A percentile compares a stretch with the other conserved stretches of the same genome.
These are phyloP conservation scores for Lordiphosa andalusiaca DNA, from an alignment of 2,888 invertebrate species.

Conservation along the genomic window DNA sequence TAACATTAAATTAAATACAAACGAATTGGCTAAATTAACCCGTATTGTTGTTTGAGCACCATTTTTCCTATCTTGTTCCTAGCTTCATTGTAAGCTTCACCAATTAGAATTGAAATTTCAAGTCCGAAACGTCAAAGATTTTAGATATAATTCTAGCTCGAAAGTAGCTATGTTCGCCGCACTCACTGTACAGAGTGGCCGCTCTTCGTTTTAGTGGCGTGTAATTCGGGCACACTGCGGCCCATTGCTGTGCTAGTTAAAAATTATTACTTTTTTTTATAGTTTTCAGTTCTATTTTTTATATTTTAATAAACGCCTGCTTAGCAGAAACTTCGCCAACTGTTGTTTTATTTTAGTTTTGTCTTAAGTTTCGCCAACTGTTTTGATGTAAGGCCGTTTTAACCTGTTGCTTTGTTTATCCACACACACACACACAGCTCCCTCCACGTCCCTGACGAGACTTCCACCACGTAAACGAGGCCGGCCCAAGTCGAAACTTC, in stretches of 20 bases:
- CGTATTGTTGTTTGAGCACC: too few relatives aligned
- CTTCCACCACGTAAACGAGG: conserved; percentile 65
- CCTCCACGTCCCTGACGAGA: conserved; percentile 51
- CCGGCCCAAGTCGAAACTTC: conserved; percentile 59
- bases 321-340: conserved; percentile 25
- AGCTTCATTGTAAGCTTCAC: too few relatives aligned
- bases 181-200: too few relatives aligned
- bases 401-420: conserved; percentile 33
- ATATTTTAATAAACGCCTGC: conserved; percentile 49
- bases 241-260: background rate
- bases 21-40: too few relatives aligned
- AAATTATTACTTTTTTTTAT: conserved; percentile 52
- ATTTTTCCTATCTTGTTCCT: too few relatives aligned
- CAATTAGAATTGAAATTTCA: too few relatives aligned
- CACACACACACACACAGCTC: conserved; percentile 6
- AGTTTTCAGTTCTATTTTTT: conserved; percentile 19
- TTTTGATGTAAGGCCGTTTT: conserved; percentile 20
- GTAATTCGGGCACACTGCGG: too few relatives aligned
- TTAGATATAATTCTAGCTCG: too few relatives aligned
- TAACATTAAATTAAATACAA: too few relatives aligned
- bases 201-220: background rate
- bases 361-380: conserved; percentile 14
- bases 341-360: conserved; percentile 65
- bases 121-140: too few relatives aligned
- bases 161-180: too few relatives aligned